A percentile compares a stretch with the other conserved stretches of the same genome.
Conservation (phyloP, 2,888 invertebrate genomes). For the Hartigia nigra region DNA sequence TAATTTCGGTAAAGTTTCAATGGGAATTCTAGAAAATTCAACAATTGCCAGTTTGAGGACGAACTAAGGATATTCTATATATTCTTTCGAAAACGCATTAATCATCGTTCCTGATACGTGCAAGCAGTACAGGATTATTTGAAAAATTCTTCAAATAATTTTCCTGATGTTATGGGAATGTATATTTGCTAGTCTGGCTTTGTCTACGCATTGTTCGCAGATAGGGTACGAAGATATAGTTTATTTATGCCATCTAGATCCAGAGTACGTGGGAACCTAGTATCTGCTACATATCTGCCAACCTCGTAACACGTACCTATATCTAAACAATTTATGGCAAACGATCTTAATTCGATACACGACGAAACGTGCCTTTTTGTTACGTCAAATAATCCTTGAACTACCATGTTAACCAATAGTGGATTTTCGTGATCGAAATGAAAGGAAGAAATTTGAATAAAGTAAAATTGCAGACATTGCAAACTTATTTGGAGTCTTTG, state of each 20-base stretch:
- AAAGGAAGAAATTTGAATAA: not conserved
- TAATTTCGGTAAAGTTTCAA: not conserved
- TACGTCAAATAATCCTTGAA: not conserved
- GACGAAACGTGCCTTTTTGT: not conserved
- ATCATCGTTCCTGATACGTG: not conserved
- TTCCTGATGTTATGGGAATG: not conserved
- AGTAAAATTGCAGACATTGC: not conserved
- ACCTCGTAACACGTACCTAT: conserved; percentile 21
- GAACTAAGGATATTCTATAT: not conserved
- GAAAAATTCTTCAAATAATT: not conserved
- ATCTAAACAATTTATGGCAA: conserved; percentile 26
- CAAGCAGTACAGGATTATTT: not conserved
- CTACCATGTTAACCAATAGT: not conserved
- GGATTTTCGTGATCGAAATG: not conserved
- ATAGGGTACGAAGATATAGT: conserved; percentile 30
- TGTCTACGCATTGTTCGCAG: conserved; percentile 29
- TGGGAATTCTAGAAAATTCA: not conserved
- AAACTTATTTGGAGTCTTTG: not conserved
- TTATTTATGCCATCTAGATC: conserved; percentile 35
- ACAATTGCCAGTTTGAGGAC: not conserved
- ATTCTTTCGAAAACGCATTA: not conserved
- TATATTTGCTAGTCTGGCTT: conserved; percentile 1
- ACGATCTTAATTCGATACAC: conserved; percentile 18
- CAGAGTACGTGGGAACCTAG: conserved; percentile 11
- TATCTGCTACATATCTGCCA: conserved; percentile 1